phyloP scores from a whole-genome alignment of 2,113 vertebrate genomes.

The Ceuthmochares aereus region DNA sequence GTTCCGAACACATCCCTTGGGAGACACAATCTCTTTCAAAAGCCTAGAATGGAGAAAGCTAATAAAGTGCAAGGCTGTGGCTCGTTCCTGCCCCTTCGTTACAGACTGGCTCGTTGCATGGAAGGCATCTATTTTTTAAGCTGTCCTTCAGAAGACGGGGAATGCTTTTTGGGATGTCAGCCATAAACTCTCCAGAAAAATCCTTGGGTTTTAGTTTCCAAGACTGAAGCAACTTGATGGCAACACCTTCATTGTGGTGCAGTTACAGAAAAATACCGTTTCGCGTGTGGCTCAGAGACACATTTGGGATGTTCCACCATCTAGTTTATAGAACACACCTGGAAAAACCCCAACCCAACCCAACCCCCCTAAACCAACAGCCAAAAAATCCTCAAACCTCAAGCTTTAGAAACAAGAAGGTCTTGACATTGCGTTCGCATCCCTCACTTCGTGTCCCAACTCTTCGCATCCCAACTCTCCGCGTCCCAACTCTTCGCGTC shows the following conservation, averaged over 20 bases:
- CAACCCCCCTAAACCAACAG: fast-evolving
- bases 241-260: not conserved
- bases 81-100: not conserved
- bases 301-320: not conserved
- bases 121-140: not conserved
- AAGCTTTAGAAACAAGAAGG: not conserved
- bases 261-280: not conserved
- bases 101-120: not conserved
- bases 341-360: not conserved
- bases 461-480: no score
- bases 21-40: not conserved
- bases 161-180: not conserved
- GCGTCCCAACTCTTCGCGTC: no score
- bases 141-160: not conserved
- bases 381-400: not conserved
- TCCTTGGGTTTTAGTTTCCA: not conserved
- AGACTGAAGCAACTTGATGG: not conserved
- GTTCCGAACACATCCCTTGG: not conserved
- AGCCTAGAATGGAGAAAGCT: not conserved
- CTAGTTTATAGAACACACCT: not conserved
- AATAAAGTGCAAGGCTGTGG: not conserved
- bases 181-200: not conserved
- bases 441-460: not conserved
- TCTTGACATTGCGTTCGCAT: not conserved
- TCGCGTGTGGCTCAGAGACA: not conserved